Base-by-base conservation (phyloP, 1,140 invertebrate species). In the Neodiprion pinetum region DNA sequence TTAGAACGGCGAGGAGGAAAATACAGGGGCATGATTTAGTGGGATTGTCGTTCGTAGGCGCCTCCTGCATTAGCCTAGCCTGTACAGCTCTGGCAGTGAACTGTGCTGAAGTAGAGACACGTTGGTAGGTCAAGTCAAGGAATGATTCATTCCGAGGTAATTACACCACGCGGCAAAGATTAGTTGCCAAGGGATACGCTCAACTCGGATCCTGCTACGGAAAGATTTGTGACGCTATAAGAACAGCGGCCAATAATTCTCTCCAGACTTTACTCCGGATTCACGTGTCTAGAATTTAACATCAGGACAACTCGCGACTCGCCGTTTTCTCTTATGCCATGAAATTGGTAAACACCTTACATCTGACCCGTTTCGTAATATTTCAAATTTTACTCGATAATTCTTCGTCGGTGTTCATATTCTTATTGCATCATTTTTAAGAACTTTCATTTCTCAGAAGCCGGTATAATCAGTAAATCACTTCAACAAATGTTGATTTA, bases 111-210 rank as follows among this genome's bases (percentile, higher is more conserved):
- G 53, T 61, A 61, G 53, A 17, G 53, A 61, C 53, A 61, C 53
- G 53, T 61, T 28, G 71, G 77, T 67, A 50, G 61, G 23, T 70
- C 69, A 71, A 74, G 73, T 23, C 9, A 50, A 65, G 68, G 81
- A 83, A 85, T 84, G 82, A 86, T 86, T 84, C 84, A 85, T 84
- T 86, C 73, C 78, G 75, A 67, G 79, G 81, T 86, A 85, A 85
- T 84, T 84, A 83, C 81, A 78, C 76, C 78, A 79, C 77, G 76
- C 76, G 78, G 77, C 79, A 80, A 79, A 83, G 82, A 83, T 82
- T 81, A 84, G 80, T 80, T 78, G 77, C 70, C 75, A 50, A 74
- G 70, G 76, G 77, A 79, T 80, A 72, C 71, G 68, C 49, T 48
- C 53, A 69, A 8, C 28, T 14, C 67, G 66, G 48, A 28, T 47